These are phyloP conservation scores for Rallus crepitans DNA, from an alignment of 2,797 vertebrate species.

Conservation along the genomic window DNA sequence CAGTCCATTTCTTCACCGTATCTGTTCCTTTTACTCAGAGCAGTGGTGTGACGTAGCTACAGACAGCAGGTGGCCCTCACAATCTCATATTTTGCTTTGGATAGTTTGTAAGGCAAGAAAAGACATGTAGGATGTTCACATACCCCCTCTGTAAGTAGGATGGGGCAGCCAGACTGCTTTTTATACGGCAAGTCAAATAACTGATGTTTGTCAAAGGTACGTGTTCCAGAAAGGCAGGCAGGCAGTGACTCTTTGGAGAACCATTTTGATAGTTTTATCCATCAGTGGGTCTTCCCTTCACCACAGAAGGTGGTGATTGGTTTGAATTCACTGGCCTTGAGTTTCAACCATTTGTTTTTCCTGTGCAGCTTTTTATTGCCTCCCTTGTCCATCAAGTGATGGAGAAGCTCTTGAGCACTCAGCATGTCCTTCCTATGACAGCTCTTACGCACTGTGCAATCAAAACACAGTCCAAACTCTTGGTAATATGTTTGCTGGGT, in stretches of 20 bases:
- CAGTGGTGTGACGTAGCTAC: background rate
- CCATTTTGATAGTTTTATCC: background rate
- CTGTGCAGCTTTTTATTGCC: background rate
- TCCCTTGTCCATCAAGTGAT: background rate
- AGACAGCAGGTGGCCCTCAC: background rate
- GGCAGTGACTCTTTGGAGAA: background rate
- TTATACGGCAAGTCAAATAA: background rate
- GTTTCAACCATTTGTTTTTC: background rate
- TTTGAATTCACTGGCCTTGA: background rate
- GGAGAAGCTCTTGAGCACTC: background rate
- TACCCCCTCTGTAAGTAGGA: background rate
- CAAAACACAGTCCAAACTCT: background rate
- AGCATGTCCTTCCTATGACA: background rate
- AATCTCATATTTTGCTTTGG: background rate
- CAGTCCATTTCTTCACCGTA: background rate
- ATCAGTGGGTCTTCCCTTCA: background rate
- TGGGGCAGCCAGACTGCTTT: background rate
- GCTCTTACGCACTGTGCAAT: background rate
- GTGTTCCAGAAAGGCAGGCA: background rate
- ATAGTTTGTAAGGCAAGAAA: background rate
- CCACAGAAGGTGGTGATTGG: background rate
- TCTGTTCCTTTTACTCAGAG: background rate
- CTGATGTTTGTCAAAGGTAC: background rate
- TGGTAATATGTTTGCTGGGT: background rate
- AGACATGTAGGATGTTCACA: background rate